Base-by-base conservation (phyloP, 2,888 invertebrate species). In the Tricholauxania praeusta region DNA sequence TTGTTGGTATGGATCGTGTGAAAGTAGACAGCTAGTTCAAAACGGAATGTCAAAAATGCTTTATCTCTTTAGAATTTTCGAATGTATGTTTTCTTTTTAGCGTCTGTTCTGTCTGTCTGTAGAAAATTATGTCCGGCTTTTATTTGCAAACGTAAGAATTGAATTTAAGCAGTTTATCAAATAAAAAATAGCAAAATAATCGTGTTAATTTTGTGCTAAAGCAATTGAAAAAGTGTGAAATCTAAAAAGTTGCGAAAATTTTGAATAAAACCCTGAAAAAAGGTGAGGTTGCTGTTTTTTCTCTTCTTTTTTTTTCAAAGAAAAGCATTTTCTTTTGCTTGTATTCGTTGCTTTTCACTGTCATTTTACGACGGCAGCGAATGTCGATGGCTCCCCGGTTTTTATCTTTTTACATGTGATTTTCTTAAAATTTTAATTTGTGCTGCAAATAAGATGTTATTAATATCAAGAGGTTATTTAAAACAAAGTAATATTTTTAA, bases 391-490 rank as follows among this genome's bases (percentile, higher is more conserved):
- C 53, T 32, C 48, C 57, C n/a, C 19, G 63, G 60, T 22, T 12
- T 64, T 12, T 49, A 10, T 51, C n/a, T 22, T 59, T 3, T 70
- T 70, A 32, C 53, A 63, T 63, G 63, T 70, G 70, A 59, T 60
- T 67, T 65, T 8, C 12, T n/a, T 52, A n/a, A 47, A 62, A 55
- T 48, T 63, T 51, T 22, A 22, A 59, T 22, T 17, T 59, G 6
- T 59, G 32, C 14, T 28, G 67, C 71, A 63, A 69, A 55, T 59
- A 71, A 79, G 76, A 85, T 84, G 84, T 77, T 83, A 77, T 73
- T 80, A 78, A 82, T 84, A 83, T 83, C 76, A 73, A 83, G 82
- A 78, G 80, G 77, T 60, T 53, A 80, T 75, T 78, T 49, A 32
- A 47, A 63, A 63, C 32, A 39, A 32, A 12, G 15, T 19, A 62